phyloP scores from a whole-genome alignment of 2,888 invertebrate species.

The Mechanitis mazaeus region DNA sequence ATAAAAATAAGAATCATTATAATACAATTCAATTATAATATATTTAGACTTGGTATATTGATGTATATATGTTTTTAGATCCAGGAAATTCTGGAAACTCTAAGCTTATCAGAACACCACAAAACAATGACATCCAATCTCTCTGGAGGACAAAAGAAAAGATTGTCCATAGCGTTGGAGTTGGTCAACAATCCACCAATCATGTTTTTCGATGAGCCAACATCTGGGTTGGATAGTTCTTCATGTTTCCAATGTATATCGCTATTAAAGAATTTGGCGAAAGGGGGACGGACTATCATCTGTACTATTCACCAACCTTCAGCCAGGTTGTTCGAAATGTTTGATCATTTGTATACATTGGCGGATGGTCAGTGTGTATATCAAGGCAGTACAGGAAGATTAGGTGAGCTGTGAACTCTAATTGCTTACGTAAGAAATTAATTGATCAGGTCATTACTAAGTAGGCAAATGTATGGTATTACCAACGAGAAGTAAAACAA shows the following conservation, averaged over 20 bases:
- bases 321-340: slow-evolving; percentile 97
- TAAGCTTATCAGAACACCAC: slow-evolving; percentile 90
- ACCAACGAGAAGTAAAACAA: too few relatives aligned
- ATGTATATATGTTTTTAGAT: slow-evolving; percentile 78
- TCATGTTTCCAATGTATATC: slow-evolving; percentile 97
- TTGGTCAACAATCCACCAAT: slow-evolving; percentile 97
- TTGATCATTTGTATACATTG: slow-evolving; percentile 94
- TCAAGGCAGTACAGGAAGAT: slow-evolving; percentile 89
- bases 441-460: too few relatives aligned
- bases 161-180: slow-evolving; percentile 95
- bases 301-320: slow-evolving; percentile 98
- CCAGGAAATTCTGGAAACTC: slow-evolving; percentile 91
- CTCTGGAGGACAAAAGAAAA: slow-evolving; percentile 96
- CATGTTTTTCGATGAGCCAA: slow-evolving; percentile 99
- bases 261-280: slow-evolving; percentile 89
- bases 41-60: too few relatives aligned
- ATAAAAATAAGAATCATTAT: too few relatives aligned
- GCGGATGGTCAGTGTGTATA: slow-evolving; percentile 97
- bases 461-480: too few relatives aligned
- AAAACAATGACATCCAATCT: slow-evolving; percentile 93
- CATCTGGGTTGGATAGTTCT: slow-evolving; percentile 96
- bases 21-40: too few relatives aligned
- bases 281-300: slow-evolving; percentile 94
- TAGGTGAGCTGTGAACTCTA: slow-evolving; percentile 78
- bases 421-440: neutral